phyloP scores from a whole-genome alignment of 2,888 invertebrate genomes.

The Eupithecia subfuscata region DNA sequence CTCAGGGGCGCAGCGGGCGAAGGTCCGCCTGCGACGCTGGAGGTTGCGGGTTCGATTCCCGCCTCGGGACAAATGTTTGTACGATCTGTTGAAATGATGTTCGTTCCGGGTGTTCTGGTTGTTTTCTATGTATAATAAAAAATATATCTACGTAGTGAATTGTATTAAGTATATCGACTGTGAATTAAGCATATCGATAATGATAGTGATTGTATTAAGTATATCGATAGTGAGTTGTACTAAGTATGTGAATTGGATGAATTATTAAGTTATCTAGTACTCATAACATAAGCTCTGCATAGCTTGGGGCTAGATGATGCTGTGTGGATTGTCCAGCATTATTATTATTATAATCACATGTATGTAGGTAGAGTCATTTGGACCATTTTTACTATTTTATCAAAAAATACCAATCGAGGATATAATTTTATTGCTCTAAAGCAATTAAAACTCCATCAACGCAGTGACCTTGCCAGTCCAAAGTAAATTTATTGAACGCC shows the following conservation, averaged over 20 bases:
- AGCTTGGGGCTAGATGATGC: neutral
- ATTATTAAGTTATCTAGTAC: too few relatives aligned
- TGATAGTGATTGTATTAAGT: too few relatives aligned
- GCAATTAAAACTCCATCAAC: conserved; percentile 18
- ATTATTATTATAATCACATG: neutral
- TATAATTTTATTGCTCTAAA: neutral
- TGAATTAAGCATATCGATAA: too few relatives aligned
- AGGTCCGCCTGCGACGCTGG: neutral
- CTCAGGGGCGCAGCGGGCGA: neutral
- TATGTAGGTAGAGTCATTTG: neutral
- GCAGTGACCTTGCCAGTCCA: conserved; percentile 9
- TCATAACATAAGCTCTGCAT: neutral
- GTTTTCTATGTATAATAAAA: neutral
- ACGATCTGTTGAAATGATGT: neutral
- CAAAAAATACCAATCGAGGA: neutral
- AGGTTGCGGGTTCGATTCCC: neutral
- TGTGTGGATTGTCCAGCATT: neutral
- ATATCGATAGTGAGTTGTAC: too few relatives aligned
- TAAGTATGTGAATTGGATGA: neutral
- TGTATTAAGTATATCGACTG: neutral
- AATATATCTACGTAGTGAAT: neutral
- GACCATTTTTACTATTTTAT: neutral
- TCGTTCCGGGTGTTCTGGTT: neutral
- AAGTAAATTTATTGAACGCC: conserved; percentile 25
- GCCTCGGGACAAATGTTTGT: neutral